Evolutionary conservation across 2,888 invertebrate genomes (phyloP).

Genomic region (Heliconius aoede): DNA sequence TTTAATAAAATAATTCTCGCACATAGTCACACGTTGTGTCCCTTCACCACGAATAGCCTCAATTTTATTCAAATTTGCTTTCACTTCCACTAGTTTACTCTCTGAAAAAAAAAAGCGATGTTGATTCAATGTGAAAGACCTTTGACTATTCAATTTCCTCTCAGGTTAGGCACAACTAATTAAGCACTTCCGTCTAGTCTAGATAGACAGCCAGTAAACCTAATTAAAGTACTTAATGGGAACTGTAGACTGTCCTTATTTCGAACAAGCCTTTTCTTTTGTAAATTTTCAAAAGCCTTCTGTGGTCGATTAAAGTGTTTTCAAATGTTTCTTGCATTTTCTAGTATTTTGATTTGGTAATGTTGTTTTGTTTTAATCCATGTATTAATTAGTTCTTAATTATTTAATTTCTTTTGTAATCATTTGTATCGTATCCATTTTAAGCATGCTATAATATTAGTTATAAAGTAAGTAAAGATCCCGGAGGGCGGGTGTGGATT

Average conservation of each 20-base stretch:
- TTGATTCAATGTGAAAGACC: slow-evolving; percentile 15
- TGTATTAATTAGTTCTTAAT: background rate
- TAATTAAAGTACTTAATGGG: slow-evolving; percentile 35
- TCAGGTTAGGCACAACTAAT: slow-evolving; percentile 35
- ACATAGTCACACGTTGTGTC: background rate
- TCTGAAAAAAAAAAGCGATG: background rate
- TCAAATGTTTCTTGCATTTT: background rate
- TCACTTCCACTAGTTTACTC: no score
- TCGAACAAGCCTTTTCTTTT: slow-evolving; percentile 7
- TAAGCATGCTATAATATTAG: no score
- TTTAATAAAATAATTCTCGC: no score
- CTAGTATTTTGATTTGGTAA: background rate
- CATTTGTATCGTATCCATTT: no score
- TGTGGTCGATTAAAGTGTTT: background rate
- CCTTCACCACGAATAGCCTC: background rate
- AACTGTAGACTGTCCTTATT: slow-evolving; percentile 34
- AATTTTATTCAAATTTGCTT: background rate
- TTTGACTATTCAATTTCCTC: slow-evolving; percentile 33
- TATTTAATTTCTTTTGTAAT: no score
- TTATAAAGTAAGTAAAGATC: no score
- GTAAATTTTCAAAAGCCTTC: background rate
- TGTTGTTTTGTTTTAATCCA: background rate
- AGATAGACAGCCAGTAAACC: slow-evolving; percentile 33
- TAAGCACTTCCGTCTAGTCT: slow-evolving; percentile 28
- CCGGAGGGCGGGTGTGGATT: no score